phyloP scores from a whole-genome alignment of 2,888 invertebrate genomes.

The Parasteatoda lunata region DNA sequence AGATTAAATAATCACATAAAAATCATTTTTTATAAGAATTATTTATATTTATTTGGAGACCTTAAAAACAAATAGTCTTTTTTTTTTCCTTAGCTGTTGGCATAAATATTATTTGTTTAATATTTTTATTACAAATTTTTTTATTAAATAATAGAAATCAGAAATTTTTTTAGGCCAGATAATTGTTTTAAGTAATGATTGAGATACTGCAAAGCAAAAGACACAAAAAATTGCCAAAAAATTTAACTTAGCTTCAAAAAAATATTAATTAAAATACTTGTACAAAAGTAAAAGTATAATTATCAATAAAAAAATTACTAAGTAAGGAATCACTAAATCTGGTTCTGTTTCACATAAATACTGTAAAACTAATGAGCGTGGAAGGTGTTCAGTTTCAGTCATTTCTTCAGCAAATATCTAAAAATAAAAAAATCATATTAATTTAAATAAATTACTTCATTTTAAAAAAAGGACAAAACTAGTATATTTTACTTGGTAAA shows the following conservation, averaged over 20 bases:
- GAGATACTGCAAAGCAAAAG: not conserved
- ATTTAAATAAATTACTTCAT: not conserved
- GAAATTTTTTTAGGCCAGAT: not conserved
- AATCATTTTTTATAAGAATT: not conserved
- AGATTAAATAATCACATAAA: slow-evolving; percentile 1
- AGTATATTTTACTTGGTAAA: too few relatives aligned
- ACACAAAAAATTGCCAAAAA: too few relatives aligned
- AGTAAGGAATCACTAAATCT: slow-evolving; percentile 88
- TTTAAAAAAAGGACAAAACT: too few relatives aligned
- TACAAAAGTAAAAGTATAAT: not conserved
- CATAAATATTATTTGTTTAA: too few relatives aligned
- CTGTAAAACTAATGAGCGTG: slow-evolving; percentile 90
- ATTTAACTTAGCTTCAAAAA: too few relatives aligned
- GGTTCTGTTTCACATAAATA: slow-evolving; percentile 89
- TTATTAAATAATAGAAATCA: too few relatives aligned
- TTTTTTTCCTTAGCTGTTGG: too few relatives aligned
- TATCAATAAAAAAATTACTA: slow-evolving; percentile 76
- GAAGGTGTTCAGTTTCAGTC: slow-evolving; percentile 90
- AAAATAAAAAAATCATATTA: not conserved
- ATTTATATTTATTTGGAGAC: too few relatives aligned
- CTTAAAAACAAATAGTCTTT: too few relatives aligned
- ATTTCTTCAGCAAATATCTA: slow-evolving; percentile 87
- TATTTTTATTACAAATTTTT: too few relatives aligned
- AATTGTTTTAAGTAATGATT: not conserved
- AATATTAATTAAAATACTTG: not conserved